Evolutionary conservation across 2,113 vertebrate species (phyloP), one percentile per base, ranked within the genome.

Genomic region (Xiphophorus couchianus): DNA sequence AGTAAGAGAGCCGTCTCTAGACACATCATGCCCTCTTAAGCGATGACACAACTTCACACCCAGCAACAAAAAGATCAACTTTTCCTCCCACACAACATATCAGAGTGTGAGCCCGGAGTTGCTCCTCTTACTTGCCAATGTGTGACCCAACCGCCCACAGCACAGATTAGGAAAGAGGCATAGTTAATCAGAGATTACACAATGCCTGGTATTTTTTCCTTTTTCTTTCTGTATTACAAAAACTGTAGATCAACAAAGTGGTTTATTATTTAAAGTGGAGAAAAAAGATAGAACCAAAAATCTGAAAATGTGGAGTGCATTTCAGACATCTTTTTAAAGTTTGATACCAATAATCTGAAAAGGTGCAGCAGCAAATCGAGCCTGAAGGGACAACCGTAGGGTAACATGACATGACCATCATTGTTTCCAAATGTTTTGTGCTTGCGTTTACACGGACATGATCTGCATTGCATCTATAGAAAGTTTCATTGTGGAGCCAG

Each of bases 31-130:
- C 64, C 25, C 77, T 74, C 79, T 74, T 39, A 66, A 73, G 66
- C 0, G 76, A 80, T 80, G 88, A 88, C 78, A 87, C 75, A 67
- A 48, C 60, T 78, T 77, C 84, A 87, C 88, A 75, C 87, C 87
- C 84, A 81, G 64, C 80, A 75, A 88, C 73, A 7, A 62, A 67
- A 76, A 11, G 11, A 22, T 28, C 29, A 8, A 30, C 54, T 62
- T 58, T 69, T 44, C 71, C 71, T 78, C 80, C 74, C 63, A 81
- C 81, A 74, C 48, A 72, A 71, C 33, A 76, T 54, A 54, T 65
- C 14, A 80, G 67, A 70, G 42, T 58, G 62, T 86, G 71, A 29
- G 80, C 76, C 75, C 73, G 27, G 3, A 17, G 64, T 39, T 58
- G 51, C 51, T 58, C 51, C 17, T 74, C 78, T 63, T 25, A 44